phyloP scores from a whole-genome alignment of 2,888 invertebrate species.

The Apeira syringaria region DNA sequence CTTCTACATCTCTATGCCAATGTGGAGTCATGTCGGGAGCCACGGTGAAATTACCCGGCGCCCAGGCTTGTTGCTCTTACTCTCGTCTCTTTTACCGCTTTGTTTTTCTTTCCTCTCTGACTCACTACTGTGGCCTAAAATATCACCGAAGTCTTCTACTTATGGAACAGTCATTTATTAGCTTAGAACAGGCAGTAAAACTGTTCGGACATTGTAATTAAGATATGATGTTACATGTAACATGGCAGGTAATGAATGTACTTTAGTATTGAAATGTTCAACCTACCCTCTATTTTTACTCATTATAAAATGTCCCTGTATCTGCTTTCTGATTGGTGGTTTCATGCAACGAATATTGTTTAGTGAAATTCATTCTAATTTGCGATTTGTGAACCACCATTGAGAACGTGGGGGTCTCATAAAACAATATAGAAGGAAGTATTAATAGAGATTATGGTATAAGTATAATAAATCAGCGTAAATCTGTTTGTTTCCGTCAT shows the following conservation, averaged over 20 bases:
- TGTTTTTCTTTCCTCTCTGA: conserved; percentile 63
- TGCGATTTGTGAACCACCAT: no score
- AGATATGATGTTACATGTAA: conserved; percentile 13
- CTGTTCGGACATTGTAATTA: conserved; percentile 18
- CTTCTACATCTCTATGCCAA: no score
- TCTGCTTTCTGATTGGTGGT: no score
- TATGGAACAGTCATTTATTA: conserved; percentile 35
- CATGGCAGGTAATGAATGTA: conserved; percentile 3
- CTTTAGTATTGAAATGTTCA: background rate
- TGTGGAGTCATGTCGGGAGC: conserved; percentile 40
- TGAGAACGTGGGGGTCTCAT: no score
- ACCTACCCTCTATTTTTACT: no score
- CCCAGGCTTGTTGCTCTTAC: conserved; percentile 63
- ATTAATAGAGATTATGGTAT: no score
- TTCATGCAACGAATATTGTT: no score
- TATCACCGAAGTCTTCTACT: conserved; percentile 37
- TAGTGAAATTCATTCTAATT: no score
- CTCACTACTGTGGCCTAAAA: conserved; percentile 65
- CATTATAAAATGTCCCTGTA: no score
- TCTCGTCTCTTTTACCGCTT: conserved; percentile 55
- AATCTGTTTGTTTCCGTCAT: no score
- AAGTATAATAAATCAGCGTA: no score
- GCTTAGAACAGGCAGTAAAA: conserved; percentile 30
- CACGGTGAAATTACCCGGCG: conserved; percentile 75
- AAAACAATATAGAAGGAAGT: no score